phyloP scores from a whole-genome alignment of 2,797 vertebrate genomes.

The Galagoides demidoff region DNA sequence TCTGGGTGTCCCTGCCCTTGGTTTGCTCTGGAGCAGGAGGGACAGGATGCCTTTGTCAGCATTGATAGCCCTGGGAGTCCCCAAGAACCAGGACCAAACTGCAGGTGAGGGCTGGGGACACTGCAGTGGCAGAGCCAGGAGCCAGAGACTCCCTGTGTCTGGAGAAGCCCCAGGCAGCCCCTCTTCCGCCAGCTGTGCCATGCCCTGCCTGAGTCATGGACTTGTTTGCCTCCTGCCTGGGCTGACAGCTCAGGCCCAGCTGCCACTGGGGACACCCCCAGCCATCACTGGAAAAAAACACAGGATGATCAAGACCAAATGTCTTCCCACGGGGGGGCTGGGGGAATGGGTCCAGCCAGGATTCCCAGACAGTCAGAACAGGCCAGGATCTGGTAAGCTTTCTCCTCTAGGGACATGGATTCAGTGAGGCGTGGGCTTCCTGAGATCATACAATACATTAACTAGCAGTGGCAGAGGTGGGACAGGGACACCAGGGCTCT shows the following conservation, averaged over 20 bases:
- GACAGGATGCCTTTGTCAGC: not conserved
- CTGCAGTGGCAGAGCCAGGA: not conserved
- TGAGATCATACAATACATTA: rapidly evolving
- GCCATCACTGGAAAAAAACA: slow-evolving; percentile 39
- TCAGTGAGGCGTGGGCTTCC: not conserved
- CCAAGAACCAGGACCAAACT: not conserved
- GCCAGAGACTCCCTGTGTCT: not conserved
- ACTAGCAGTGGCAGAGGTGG: not conserved
- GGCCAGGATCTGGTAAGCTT: not conserved
- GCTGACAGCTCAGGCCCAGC: slow-evolving; percentile 57
- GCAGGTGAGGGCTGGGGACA: not conserved
- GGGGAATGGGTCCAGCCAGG: not conserved
- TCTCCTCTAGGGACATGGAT: not conserved
- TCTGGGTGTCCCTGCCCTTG: not conserved
- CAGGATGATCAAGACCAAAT: slow-evolving; percentile 55
- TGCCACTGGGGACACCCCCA: not conserved
- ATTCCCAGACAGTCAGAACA: not conserved
- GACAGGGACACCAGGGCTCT: not conserved
- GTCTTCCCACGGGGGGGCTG: not conserved
- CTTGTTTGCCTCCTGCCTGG: slow-evolving; percentile 49
- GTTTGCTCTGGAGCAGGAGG: not conserved
- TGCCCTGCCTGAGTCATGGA: slow-evolving; percentile 56
- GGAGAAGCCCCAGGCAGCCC: not conserved
- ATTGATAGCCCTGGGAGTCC: not conserved
- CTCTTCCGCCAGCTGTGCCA: not conserved